A percentile compares a stretch with the other conserved stretches of the same genome.
These are phyloP conservation scores for Chrysolina americana DNA, from an alignment of 2,888 invertebrate genomes.

Conservation along the genomic window DNA sequence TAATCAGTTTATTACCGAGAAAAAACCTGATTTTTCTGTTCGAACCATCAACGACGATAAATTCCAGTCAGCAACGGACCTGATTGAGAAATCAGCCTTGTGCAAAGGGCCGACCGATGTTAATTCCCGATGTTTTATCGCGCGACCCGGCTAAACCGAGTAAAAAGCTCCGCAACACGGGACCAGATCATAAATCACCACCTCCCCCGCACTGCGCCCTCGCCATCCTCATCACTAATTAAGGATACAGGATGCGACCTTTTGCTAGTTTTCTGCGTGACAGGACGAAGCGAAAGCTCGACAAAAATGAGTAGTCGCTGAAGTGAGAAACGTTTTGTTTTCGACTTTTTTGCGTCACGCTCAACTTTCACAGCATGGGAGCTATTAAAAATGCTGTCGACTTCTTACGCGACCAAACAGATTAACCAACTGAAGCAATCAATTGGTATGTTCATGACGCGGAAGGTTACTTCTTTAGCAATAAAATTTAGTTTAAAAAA, in stretches of 20 bases:
- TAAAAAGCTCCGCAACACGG: conserved; percentile 31
- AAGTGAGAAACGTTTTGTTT: neutral
- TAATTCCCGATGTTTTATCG: conserved; percentile 35
- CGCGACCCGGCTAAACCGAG: conserved; percentile 31
- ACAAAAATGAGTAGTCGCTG: conserved; percentile 7
- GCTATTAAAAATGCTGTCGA: neutral
- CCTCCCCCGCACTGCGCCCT: conserved; percentile 1
- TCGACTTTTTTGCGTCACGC: neutral
- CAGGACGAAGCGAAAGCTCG: neutral
- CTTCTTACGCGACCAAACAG: no score
- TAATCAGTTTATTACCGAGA: neutral
- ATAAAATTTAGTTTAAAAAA: no score
- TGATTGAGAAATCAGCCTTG: conserved; percentile 29
- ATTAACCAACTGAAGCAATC: no score
- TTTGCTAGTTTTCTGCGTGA: conserved; percentile 24
- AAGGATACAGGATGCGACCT: conserved; percentile 46
- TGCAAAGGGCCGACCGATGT: conserved; percentile 29
- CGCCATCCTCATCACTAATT: conserved; percentile 38
- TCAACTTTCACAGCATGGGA: neutral
- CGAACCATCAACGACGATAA: conserved; percentile 10
- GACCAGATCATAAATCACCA: conserved; percentile 29
- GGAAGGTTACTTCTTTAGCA: no score
- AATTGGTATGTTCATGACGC: no score
- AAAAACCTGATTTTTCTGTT: neutral
- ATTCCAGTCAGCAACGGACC: conserved; percentile 9